Conservation (phyloP, 2,888 invertebrate species). For the Campopleginae sp. region DNA sequence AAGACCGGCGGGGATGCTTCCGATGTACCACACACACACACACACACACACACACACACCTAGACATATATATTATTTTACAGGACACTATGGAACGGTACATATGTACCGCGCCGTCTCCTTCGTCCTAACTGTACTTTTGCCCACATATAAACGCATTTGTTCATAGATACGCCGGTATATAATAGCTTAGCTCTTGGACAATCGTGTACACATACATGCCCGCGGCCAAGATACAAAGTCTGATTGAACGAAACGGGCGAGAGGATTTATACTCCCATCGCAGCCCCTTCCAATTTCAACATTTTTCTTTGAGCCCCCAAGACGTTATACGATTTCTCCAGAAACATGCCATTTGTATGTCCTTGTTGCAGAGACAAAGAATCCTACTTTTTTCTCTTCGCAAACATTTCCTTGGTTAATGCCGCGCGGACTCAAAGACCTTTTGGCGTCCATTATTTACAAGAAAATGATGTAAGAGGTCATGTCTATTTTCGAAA, state of each 20-base stretch:
- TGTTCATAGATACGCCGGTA: neutral
- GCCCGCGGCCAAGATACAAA: constrained; percentile 13
- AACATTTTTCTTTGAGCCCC: neutral
- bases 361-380: neutral
- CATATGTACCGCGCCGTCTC: neutral
- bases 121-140: neutral
- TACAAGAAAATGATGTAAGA: neutral
- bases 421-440: neutral
- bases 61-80: constrained; percentile 2
- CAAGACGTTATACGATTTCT: neutral
- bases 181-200: constrained; percentile 7
- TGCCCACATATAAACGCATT: neutral
- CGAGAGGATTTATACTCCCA: constrained; percentile 22
- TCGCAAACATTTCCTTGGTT: neutral
- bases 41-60: neutral
- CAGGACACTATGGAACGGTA: constrained; percentile 8
- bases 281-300: neutral
- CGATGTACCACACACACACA: neutral
- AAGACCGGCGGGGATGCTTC: constrained; percentile 51
- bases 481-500: too few relatives aligned
- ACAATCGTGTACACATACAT: neutral
- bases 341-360: neutral
- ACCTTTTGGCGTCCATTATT: neutral
- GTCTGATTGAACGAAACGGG: constrained; percentile 14
- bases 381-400: neutral